phyloP scores from a whole-genome alignment of 2,888 invertebrate genomes.

The Cryptophagus acutangulus region DNA sequence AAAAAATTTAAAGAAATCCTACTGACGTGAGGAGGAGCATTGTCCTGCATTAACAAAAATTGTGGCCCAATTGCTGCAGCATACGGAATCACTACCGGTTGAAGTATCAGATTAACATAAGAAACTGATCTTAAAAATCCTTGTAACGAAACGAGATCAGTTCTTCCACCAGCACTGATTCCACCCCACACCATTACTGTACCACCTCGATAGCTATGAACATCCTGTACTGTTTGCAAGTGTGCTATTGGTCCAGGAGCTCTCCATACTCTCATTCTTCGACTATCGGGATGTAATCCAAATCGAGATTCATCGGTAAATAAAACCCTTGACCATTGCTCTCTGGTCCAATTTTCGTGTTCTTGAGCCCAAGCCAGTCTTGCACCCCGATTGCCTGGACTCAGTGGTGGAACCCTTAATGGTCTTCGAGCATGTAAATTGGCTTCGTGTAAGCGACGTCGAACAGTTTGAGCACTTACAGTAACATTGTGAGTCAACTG shows the following conservation, averaged over 20 bases:
- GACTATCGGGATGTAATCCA: constrained; percentile 14
- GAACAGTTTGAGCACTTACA: too few relatives aligned
- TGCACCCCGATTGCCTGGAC: not conserved
- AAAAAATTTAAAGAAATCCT: constrained; percentile 6
- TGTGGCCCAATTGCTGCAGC: constrained; percentile 12
- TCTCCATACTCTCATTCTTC: constrained; percentile 15
- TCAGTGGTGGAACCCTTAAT: too few relatives aligned
- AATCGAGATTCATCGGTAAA: constrained; percentile 20
- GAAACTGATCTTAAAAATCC: not conserved
- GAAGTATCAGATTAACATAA: constrained; percentile 8
- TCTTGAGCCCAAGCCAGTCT: not conserved
- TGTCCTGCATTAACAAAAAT: constrained; percentile 21
- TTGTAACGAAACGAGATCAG: not conserved
- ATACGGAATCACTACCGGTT: constrained; percentile 16
- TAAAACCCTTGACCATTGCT: constrained; percentile 12
- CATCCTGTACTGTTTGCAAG: constrained; percentile 16
- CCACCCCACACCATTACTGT: constrained; percentile 19
- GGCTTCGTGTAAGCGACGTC: too few relatives aligned
- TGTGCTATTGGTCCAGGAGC: constrained; percentile 9
- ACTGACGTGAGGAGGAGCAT: constrained; percentile 17
- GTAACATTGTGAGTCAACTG: not conserved
- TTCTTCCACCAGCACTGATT: constrained; percentile 9
- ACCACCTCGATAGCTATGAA: constrained; percentile 13
- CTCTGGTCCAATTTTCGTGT: not conserved
- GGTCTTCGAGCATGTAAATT: too few relatives aligned